These are phyloP conservation scores for Oophaga pumilio DNA, from an alignment of 2,113 vertebrate species.

Conservation along the genomic window DNA sequence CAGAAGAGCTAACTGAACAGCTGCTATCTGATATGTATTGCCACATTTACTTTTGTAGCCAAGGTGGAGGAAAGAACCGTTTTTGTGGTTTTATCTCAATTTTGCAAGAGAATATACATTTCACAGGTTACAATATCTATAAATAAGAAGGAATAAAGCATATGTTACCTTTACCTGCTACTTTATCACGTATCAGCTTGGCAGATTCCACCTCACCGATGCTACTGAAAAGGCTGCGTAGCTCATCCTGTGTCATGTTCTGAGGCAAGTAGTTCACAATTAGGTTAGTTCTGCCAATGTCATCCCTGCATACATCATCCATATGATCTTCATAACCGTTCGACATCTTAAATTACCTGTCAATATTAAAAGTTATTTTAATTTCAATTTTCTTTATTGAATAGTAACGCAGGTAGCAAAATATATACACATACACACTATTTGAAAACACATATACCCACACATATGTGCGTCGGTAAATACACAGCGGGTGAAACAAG, in stretches of 20 bases:
- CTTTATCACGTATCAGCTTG: conserved; percentile 98
- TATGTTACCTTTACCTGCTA: conserved; percentile 81
- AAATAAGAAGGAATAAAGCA: too few relatives aligned
- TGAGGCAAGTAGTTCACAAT: conserved; percentile 99
- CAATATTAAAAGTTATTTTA: neutral
- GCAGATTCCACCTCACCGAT: conserved; percentile 96
- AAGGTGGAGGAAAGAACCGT: too few relatives aligned
- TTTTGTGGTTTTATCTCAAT: too few relatives aligned
- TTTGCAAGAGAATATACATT: too few relatives aligned
- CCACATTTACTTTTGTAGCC: neutral
- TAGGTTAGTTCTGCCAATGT: conserved; percentile 90
- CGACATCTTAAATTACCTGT: conserved; percentile 83
- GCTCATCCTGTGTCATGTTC: conserved; percentile 96
- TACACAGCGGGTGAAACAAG: too few relatives aligned
- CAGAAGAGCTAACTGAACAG: too few relatives aligned
- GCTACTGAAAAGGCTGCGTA: conserved; percentile 96
- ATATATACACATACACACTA: too few relatives aligned
- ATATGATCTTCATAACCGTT: conserved; percentile 99
- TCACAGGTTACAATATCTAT: too few relatives aligned
- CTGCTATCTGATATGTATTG: too few relatives aligned
- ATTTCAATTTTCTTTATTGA: neutral
- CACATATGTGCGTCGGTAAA: too few relatives aligned
- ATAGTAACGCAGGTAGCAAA: neutral
- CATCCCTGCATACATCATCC: conserved; percentile 91
- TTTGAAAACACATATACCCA: too few relatives aligned